Evolutionary conservation across 30 jellyfish, hydroid and myxozoan genomes (phyloP), one percentile per base, ranked within the genome.

Genomic region (Clytia hemisphaerica): DNA sequence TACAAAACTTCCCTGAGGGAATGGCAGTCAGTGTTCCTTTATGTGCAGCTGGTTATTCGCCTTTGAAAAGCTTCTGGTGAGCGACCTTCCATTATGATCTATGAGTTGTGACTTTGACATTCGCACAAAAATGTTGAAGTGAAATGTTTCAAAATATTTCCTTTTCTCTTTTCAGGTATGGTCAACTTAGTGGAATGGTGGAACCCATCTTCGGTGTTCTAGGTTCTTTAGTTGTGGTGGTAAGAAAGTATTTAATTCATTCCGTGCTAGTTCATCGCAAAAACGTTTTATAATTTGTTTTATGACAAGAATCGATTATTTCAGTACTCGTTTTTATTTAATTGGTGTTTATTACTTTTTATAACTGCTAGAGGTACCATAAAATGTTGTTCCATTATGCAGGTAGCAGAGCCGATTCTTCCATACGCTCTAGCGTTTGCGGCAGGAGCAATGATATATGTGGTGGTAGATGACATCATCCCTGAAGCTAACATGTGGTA

Each of bases 361-460:
- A 42, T 42, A 21, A 0, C 54, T 0, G 19, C 19, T 16, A 12
- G 54, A 42, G 18, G 19, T 0, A n/a, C n/a, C n/a, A n/a, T n/a
- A n/a, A n/a, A n/a, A n/a, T n/a, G n/a, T n/a, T n/a, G n/a, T n/a
- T n/a, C n/a, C n/a, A n/a, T 3, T 19, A 21, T 46, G 0, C 45
- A 86, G 96, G 61, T 86, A 27, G 96, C 96, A 6, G 93, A 86
- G 35, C 96, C 96, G 24, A 31, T 86, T 26, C 70, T 86, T 1
- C 96, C 96, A 16, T 86, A 86, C 37, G 94, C 96, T 5, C 70
- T 86, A 40, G 88, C 96, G 15, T 86, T 86, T 73, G 96, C 96
- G 1, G 96, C 96, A 30, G 96, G 96, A 9, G 96, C 96, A 14
- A 86, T 86, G 96, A 64, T 86, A 44, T 86, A 86, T 64, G 96